Evolutionary conservation across 1,140 invertebrate genomes (phyloP).

Genomic region (Cyrtorhinus lividipennis): DNA sequence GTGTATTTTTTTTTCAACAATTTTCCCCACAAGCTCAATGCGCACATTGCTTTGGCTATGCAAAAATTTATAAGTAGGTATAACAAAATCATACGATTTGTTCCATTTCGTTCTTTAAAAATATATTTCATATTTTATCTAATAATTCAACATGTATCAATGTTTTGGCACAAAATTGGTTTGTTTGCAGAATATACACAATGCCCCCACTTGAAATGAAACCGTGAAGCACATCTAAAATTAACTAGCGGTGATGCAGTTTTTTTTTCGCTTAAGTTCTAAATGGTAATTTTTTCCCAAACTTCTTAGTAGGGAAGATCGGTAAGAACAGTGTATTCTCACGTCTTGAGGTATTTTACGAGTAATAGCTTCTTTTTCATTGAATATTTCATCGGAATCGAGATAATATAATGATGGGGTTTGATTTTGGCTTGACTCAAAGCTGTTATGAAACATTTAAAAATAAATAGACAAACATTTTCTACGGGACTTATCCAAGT

Average conservation of each 20-base stretch:
- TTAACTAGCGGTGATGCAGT: slow-evolving; percentile 12
- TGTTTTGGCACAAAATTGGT: slow-evolving; percentile 24
- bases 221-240: slow-evolving; percentile 18
- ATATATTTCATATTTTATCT: slow-evolving; percentile 17
- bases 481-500: too few relatives aligned
- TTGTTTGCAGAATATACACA: slow-evolving; percentile 18
- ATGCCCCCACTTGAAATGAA: slow-evolving; percentile 19
- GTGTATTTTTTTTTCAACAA: slow-evolving; percentile 21
- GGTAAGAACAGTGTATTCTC: background rate
- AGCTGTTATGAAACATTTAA: too few relatives aligned
- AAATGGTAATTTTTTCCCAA: too few relatives aligned
- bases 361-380: too few relatives aligned
- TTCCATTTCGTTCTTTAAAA: slow-evolving; percentile 18
- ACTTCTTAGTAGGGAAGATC: background rate
- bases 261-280: too few relatives aligned
- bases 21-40: slow-evolving; percentile 20
- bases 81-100: background rate
- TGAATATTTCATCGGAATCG: too few relatives aligned
- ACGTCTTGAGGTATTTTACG: slow-evolving; percentile 2
- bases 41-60: slow-evolving; percentile 20
- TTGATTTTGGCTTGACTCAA: too few relatives aligned
- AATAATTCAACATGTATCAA: slow-evolving; percentile 20
- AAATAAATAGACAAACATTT: too few relatives aligned
- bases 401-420: too few relatives aligned
- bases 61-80: slow-evolving; percentile 15